Base-by-base conservation (phyloP, 2,888 invertebrate species). In the Xanthia togata region DNA sequence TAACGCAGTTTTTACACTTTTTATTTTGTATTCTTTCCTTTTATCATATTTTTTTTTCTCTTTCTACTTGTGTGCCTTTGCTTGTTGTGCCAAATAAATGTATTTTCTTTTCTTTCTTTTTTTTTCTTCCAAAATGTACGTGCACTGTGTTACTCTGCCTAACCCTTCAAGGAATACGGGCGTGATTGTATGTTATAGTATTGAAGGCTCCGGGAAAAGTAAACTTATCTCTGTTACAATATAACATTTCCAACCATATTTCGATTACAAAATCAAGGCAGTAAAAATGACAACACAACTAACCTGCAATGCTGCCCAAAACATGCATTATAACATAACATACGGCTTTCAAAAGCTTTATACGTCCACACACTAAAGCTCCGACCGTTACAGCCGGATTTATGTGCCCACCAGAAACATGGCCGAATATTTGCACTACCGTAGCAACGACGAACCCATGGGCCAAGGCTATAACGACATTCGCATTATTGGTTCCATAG, bases 341-440 rank as follows among this genome's bases (percentile, higher is more conserved):
- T 23, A 90, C 0, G 11, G 88, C 91, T 57, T 89, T 90, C 41
- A 92, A 68, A 20, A 85, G 76, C 75, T 86, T 90, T n/a, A 92
- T 91, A 64, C 88, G 77, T 17, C 87, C 87, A 70, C 88, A 89
- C 11, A 90, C 76, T 23, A 90, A 31, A 17, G 83, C 82, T 0
- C 91, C 91, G 0, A 89, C 8, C 0, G 92, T 92, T 6, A 92
- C 80, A 20, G 92, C 92, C 0, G 92, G 92, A 67, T 92, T 92
- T 23, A 92, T 78, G 59, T 92, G 92, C 0, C 87, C 88, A 0
- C 92, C 91, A 11, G 91, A 91, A 0, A 91, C 84, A 62, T 89
- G 86, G 0, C 91, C 91, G 17, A 89, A 79, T n/a, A 91, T 81
- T 47, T 89, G 87, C 14, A 91, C 78, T 3, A 91, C 44, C 1